Conservation (phyloP, 2,888 invertebrate genomes). For the Eurytoma adleriae region DNA sequence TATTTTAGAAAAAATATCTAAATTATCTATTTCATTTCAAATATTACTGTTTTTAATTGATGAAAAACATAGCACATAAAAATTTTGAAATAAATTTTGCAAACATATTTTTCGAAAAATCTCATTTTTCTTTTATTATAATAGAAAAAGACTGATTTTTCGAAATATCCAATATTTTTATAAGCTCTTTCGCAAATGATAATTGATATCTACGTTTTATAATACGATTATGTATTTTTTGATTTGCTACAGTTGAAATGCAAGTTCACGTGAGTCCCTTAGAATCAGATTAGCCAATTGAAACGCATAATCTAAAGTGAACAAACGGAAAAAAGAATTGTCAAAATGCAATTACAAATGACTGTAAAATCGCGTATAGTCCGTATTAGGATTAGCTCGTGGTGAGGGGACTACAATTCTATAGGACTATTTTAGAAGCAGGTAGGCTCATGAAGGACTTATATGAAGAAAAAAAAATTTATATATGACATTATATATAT, state of each 20-base stretch:
- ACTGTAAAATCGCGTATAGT: slow-evolving; percentile 67
- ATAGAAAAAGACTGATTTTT: slow-evolving; percentile 57
- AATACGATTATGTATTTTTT: not conserved
- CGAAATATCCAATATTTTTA: slow-evolving; percentile 45
- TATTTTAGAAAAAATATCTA: too few species aligned
- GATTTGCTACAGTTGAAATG: too few species aligned
- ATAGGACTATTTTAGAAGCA: slow-evolving; percentile 65
- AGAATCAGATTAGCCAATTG: slow-evolving; percentile 68
- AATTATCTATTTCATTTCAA: not conserved
- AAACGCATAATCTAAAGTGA: slow-evolving; percentile 55
- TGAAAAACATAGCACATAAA: not conserved
- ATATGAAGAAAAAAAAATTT: slow-evolving; percentile 59
- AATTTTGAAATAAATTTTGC: slow-evolving; percentile 12
- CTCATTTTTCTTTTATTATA: slow-evolving; percentile 53
- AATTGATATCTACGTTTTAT: slow-evolving; percentile 32
- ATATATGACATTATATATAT: slow-evolving; percentile 54
- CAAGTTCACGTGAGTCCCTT: slow-evolving; percentile 65
- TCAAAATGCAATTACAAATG: slow-evolving; percentile 61
- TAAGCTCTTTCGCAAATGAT: slow-evolving; percentile 50
- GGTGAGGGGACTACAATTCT: slow-evolving; percentile 74
- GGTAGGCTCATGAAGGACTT: slow-evolving; percentile 63
- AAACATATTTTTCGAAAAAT: slow-evolving; percentile 48
- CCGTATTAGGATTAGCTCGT: slow-evolving; percentile 69
- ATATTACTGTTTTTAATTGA: slow-evolving; percentile 46
- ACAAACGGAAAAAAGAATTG: slow-evolving; percentile 38